Percentiles rank a stretch among this genome's conserved stretches.
Conservation (phyloP, 2,113 vertebrate genomes). For the Paralichthys olivaceus region DNA sequence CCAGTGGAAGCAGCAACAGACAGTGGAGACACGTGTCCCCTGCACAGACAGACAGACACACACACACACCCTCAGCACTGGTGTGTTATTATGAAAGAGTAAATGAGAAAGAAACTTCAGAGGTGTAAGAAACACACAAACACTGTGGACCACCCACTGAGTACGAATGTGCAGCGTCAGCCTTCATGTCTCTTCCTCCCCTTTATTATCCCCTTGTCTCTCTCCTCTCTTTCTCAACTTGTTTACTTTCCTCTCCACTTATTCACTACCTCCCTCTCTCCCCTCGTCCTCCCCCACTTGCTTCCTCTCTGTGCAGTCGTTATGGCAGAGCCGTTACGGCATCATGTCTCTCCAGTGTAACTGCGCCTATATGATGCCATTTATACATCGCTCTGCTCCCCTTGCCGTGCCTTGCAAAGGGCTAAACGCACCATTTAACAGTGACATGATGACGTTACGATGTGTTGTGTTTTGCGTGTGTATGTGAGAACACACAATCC, state of each 20-base stretch:
- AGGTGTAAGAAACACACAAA: slow-evolving; percentile 41
- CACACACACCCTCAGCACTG: slow-evolving; percentile 13
- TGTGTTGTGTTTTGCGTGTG: slow-evolving; percentile 9
- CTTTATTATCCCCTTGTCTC: slow-evolving; percentile 64
- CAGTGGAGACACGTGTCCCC: background rate
- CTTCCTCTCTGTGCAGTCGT: slow-evolving; percentile 26
- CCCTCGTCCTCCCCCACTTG: background rate
- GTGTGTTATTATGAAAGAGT: slow-evolving; percentile 19
- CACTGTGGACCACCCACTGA: slow-evolving; percentile 56
- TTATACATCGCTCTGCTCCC: slow-evolving; percentile 29
- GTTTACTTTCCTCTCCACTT: slow-evolving; percentile 51
- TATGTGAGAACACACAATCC: slow-evolving; percentile 7
- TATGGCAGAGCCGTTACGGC: slow-evolving; percentile 9
- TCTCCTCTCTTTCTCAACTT: slow-evolving; percentile 48
- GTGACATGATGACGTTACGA: slow-evolving; percentile 12
- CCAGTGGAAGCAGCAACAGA: slow-evolving; percentile 3
- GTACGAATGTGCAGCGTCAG: slow-evolving; percentile 58
- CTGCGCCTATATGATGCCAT: slow-evolving; percentile 20
- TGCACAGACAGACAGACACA: slow-evolving; percentile 19
- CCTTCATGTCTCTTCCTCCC: slow-evolving; percentile 36
- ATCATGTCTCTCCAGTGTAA: slow-evolving; percentile 15
- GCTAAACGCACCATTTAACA: slow-evolving; percentile 38
- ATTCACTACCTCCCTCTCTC: slow-evolving; percentile 14
- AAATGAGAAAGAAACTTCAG: slow-evolving; percentile 63
- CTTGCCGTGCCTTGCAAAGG: background rate